Conservation (phyloP, 2,113 vertebrate genomes). For the Odobenus rosmarus region DNA sequence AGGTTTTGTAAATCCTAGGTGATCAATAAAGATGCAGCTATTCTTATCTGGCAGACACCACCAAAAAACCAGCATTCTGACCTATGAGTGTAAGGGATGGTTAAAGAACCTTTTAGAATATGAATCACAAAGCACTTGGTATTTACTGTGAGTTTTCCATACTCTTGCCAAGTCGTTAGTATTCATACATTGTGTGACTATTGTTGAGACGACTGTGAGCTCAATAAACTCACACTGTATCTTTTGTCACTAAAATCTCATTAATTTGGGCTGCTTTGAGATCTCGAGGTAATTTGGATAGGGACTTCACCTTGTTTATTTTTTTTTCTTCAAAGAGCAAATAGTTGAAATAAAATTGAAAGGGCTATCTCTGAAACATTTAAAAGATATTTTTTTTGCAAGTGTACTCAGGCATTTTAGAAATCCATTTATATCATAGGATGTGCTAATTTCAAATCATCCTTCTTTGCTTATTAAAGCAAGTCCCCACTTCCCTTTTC, state of each 20-base stretch:
- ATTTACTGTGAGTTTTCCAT: conserved; percentile 34
- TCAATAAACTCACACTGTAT: conserved; percentile 63
- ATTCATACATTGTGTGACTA: conserved; percentile 41
- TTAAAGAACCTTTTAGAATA: conserved; percentile 13
- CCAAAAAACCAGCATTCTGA: background rate
- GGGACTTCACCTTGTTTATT: conserved; percentile 66
- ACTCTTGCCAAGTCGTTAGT: conserved; percentile 56
- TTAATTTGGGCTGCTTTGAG: conserved; percentile 75
- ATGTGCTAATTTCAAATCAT: conserved; percentile 52
- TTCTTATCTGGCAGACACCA: background rate
- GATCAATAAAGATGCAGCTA: conserved; percentile 50
- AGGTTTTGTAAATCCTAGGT: conserved; percentile 45
- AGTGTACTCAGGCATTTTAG: conserved; percentile 26
- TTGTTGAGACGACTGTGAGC: background rate
- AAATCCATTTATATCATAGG: conserved; percentile 48
- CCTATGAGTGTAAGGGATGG: background rate
- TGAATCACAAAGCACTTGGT: conserved; percentile 12
- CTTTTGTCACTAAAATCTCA: conserved; percentile 77
- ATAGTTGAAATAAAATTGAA: conserved; percentile 47
- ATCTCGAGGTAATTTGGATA: conserved; percentile 69
- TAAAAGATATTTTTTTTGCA: conserved; percentile 50
- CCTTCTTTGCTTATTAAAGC: conserved; percentile 54
- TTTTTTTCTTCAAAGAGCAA: conserved; percentile 40
- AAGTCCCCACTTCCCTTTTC: background rate
- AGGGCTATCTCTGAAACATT: conserved; percentile 19